Conservation (phyloP, 2,113 vertebrate species). For the Strix aluco region DNA sequence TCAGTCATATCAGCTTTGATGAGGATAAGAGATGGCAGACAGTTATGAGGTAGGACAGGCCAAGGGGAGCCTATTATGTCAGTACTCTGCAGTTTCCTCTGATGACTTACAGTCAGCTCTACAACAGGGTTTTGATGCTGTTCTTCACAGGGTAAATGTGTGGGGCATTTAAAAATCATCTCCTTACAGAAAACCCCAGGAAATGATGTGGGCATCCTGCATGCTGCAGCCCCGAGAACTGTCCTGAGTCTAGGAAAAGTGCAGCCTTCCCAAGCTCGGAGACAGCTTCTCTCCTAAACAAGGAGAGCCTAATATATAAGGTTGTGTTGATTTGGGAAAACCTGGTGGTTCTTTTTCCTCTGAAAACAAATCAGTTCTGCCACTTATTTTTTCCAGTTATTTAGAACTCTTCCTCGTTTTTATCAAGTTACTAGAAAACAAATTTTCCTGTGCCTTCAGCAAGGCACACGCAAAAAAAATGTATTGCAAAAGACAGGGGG, state of each 20-base stretch:
- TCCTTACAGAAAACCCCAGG: background rate
- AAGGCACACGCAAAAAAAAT: background rate
- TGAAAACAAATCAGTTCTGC: background rate
- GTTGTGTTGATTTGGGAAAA: background rate
- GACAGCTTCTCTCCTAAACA: background rate
- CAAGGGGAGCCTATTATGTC: conserved; percentile 1
- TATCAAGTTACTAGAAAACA: conserved; percentile 7
- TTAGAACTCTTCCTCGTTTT: background rate
- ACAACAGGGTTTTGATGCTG: background rate
- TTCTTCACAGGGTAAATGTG: too few species aligned
- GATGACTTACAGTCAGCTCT: background rate
- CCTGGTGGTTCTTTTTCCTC: background rate
- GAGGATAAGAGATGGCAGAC: conserved; percentile 26
- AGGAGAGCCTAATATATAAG: background rate
- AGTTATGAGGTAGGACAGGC: background rate
- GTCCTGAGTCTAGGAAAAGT: background rate
- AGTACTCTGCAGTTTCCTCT: background rate
- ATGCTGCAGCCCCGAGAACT: background rate
- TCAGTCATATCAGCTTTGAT: conserved; percentile 17
- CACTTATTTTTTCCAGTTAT: background rate
- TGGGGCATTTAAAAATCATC: background rate
- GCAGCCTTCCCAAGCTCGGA: background rate
- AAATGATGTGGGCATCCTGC: background rate
- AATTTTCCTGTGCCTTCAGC: background rate
- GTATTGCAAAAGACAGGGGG: background rate